These are phyloP conservation scores for Lasiurus cinereus DNA, from an alignment of 2,113 vertebrate genomes.

Conservation along the genomic window DNA sequence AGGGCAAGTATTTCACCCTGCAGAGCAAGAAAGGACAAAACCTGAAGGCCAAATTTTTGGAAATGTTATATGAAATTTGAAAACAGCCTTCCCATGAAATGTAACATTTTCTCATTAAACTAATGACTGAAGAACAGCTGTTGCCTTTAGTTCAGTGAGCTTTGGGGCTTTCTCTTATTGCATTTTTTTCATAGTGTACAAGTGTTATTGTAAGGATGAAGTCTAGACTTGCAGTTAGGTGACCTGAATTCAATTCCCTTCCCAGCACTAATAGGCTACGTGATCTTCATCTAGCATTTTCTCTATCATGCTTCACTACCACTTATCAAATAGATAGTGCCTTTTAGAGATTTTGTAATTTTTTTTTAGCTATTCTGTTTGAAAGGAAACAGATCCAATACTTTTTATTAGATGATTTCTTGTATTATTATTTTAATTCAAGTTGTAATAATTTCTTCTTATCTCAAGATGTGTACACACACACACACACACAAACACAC, in stretches of 20 bases:
- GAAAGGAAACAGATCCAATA: neutral
- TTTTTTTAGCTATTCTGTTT: constrained; percentile 47
- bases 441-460: neutral
- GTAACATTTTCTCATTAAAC: constrained; percentile 79
- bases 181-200: constrained; percentile 60
- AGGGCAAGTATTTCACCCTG: neutral
- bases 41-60: constrained; percentile 52
- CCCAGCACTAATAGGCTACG: neutral
- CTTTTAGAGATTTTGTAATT: neutral
- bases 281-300: neutral
- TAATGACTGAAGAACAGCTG: constrained; percentile 76
- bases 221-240: constrained; percentile 36
- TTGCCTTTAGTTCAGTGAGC: constrained; percentile 46
- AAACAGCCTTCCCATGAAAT: constrained; percentile 74
- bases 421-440: constrained; percentile 32
- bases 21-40: constrained; percentile 40
- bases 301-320: neutral
- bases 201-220: constrained; percentile 66
- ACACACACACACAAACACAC: neutral
- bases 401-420: constrained; percentile 25
- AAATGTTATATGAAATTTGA: constrained; percentile 68
- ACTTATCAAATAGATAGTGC: neutral
- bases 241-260: constrained; percentile 66
- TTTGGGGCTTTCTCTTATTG: neutral
- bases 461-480: neutral